A percentile compares a stretch with the other conserved stretches of the same genome.
Conservation (phyloP, 2,797 vertebrate genomes). For the Gouania willdenowi region DNA sequence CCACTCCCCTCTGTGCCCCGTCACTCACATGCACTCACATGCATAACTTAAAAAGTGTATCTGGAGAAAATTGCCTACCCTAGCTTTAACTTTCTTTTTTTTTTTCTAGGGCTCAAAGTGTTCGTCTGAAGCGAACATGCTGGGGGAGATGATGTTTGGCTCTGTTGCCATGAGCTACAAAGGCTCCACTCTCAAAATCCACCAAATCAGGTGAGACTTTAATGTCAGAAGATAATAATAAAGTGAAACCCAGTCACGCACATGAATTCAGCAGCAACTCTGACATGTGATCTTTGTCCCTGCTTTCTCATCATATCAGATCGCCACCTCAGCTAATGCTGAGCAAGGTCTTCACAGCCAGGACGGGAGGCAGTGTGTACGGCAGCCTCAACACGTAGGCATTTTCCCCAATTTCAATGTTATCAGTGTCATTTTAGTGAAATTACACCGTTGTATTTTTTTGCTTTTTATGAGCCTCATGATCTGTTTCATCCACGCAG, state of each 20-base stretch:
- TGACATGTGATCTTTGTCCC: slow-evolving; percentile 35
- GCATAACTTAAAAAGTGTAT: too few relatives aligned
- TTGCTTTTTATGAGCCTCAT: too few relatives aligned
- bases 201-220: slow-evolving; percentile 89
- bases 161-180: slow-evolving; percentile 99
- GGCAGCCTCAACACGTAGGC: slow-evolving; percentile 98
- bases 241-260: not conserved
- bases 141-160: slow-evolving; percentile 99
- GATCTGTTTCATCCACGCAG: slow-evolving; percentile 68
- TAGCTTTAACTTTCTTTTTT: not conserved
- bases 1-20: too few relatives aligned
- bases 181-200: slow-evolving; percentile 96
- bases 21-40: too few relatives aligned
- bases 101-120: slow-evolving; percentile 81
- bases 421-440: too few relatives aligned
- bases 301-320: slow-evolving; percentile 64
- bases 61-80: too few relatives aligned
- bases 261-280: not conserved
- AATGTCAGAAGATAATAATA: not conserved
- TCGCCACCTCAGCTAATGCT: slow-evolving; percentile 97
- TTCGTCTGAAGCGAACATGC: slow-evolving; percentile 94
- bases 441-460: too few relatives aligned
- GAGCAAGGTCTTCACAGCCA: slow-evolving; percentile 97
- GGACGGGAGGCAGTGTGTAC: slow-evolving; percentile 92
- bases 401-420: not conserved